Evolutionary conservation across 2,888 invertebrate species (phyloP), one percentile per base, ranked within the genome.

Genomic region (Agrotis segetum): DNA sequence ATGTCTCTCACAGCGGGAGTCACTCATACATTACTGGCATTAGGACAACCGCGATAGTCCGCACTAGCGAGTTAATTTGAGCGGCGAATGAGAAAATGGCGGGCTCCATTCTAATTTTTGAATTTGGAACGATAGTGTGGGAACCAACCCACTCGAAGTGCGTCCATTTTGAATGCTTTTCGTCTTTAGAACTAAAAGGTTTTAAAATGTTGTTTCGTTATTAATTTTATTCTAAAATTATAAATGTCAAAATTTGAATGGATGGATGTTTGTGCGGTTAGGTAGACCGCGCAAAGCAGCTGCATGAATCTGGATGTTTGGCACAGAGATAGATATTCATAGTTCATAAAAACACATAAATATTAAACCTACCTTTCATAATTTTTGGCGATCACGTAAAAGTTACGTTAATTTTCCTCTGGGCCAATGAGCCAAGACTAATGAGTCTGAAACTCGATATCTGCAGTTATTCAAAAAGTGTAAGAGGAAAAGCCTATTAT

Each of bases 1-100:
- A 89, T 85, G 93, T 94, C 93, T 93, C 89, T 87, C 93, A 71
- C 94, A 89, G 91, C 92, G 88, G 93, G 93, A 80, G 83, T 83
- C 86, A 82, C 74, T 85, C 88, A 82, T 90, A 88, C 81, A 88
- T 88, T 89, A 86, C 85, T 77, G 82, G 82, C 89, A 86, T 88
- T 89, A 88, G 89, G 85, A 88, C 84, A 85, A 86, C 88, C 88
- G 81, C 86, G 88, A 87, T 86, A 86, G 87, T 84, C 78, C 72
- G 62, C 73, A 62, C 62, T 71, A 61, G 56, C 55, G 62, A 77
- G 78, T 82, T 81, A 77, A 81, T 81, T 84, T 83, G 79, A 85
- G 74, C 77, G 58, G 64, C 52, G 21, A 11, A 72, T 13, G 64
- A 77, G 82, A 77, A 77, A 79, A 79, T 79, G 78, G 65, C 50